Evolutionary conservation across 1,140 invertebrate genomes (phyloP).

Genomic region (Xylocopa sonorina): DNA sequence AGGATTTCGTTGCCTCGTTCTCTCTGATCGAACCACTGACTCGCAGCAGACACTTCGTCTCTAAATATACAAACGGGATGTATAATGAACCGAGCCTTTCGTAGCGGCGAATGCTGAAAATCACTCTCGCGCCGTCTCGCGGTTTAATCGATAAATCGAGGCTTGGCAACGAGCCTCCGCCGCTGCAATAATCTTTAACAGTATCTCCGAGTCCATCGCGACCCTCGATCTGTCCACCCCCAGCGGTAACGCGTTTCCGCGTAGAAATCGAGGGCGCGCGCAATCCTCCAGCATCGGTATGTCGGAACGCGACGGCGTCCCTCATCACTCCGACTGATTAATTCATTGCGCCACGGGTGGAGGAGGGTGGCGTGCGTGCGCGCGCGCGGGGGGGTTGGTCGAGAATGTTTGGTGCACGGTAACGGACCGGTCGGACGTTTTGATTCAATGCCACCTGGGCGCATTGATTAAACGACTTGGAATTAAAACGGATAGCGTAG

Average conservation of each 20-base stretch:
- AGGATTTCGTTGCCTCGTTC: too few species aligned
- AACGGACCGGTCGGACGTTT: constrained; percentile 60
- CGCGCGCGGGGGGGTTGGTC: constrained; percentile 14
- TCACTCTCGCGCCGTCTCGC: neutral
- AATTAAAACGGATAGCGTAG: constrained; percentile 67
- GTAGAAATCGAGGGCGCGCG: constrained; percentile 41
- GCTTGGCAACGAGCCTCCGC: neutral
- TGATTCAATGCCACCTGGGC: constrained; percentile 64
- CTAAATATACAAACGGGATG: too few species aligned
- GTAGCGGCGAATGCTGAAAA: too few species aligned
- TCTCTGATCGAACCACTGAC: too few species aligned
- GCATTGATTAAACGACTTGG: constrained; percentile 72
- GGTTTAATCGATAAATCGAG: neutral
- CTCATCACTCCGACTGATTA: constrained; percentile 69
- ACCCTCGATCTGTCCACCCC: neutral
- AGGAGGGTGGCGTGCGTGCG: neutral
- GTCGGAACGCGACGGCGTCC: constrained; percentile 50
- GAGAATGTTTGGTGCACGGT: constrained; percentile 46
- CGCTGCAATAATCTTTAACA: constrained; percentile 15
- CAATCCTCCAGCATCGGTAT: constrained; percentile 53
- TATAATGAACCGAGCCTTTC: too few species aligned
- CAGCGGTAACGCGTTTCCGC: constrained; percentile 42
- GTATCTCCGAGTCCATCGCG: neutral
- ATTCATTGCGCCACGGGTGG: constrained; percentile 61
- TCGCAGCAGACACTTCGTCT: too few species aligned